Evolutionary conservation across 2,113 vertebrate genomes (phyloP), one percentile per base, ranked within the genome.

Genomic region (Callospermophilus lateralis): DNA sequence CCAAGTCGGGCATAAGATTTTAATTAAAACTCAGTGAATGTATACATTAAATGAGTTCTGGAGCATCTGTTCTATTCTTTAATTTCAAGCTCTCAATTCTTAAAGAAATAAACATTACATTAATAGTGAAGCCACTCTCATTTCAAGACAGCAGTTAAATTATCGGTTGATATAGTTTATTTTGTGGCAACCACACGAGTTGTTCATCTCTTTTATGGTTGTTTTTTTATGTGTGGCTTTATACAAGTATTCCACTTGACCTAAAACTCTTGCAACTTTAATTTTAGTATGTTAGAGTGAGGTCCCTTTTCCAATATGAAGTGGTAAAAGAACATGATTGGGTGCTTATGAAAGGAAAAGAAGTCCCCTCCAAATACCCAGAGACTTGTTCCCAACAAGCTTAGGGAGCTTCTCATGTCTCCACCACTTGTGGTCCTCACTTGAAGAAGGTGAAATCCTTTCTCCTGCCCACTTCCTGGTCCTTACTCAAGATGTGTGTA

Each of bases 11-110:
- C 48, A 63, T 78, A 93, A 90, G 51, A 84, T 90, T 95, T 88
- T 92, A 95, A 97, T 89, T 90, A 91, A 96, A 91, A 94, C 58
- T 48, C 48, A 68, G 39, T 78, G 67, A 94, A 89, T 88, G 22
- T 89, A 37, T 48, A 48, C 26, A 84, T 37, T 77, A 87, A 55
- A 81, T 85, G n/a, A 51, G 30, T 93, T 80, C 53, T 22, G 58
- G 42, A 13, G 28, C 26, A 76, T 84, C 15, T 67, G 26, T 61
- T 94, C 45, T 65, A 30, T 55, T 86, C 53, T 96, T 94, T 85
- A 94, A 94, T 95, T 93, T 67, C 42, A 90, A 93, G 37, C 37
- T 72, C 58, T 90, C 63, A 73, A 34, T 93, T 94, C 65, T 61
- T 80, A 55, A 80, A 93, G 90, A 96, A 89, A 92, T 94, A 92